phyloP scores from a whole-genome alignment of 35 echinoderm and acorn worm genomes.

The Holothuria glaberrima region DNA sequence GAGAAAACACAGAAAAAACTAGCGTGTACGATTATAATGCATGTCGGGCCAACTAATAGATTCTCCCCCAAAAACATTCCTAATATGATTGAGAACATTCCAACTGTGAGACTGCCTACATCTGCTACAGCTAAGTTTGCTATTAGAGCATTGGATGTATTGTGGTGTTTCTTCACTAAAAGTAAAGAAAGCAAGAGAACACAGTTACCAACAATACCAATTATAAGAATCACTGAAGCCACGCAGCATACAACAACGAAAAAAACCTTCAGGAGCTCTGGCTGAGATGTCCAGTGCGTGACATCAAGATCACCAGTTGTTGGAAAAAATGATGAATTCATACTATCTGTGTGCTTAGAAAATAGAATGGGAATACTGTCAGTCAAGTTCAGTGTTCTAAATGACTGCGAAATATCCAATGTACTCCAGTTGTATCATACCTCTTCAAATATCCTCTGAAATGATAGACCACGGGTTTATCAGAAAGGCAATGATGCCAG shows the following conservation, averaged over 20 bases:
- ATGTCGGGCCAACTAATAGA: neutral
- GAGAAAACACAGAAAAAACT: conserved; percentile 38
- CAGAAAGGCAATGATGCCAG: too few species aligned
- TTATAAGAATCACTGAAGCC: neutral
- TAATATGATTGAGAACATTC: conserved; percentile 15
- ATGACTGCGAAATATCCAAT: too few species aligned
- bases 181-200: neutral
- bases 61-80: conserved; percentile 2
- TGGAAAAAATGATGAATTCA: conserved; percentile 6
- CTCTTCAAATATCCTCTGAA: too few species aligned
- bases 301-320: neutral
- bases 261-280: neutral
- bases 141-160: conserved; percentile 26
- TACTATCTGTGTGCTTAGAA: neutral
- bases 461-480: too few species aligned
- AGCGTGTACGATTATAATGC: neutral
- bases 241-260: conserved; percentile 9
- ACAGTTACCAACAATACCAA: conserved; percentile 29
- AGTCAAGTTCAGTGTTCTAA: too few species aligned
- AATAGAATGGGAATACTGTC: neutral
- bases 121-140: conserved; percentile 27
- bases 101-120: conserved; percentile 1
- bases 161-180: neutral
- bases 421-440: too few species aligned
- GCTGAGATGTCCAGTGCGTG: conserved; percentile 7